A percentile compares a stretch with the other conserved stretches of the same genome.
phyloP scores from a whole-genome alignment of 2,113 vertebrate genomes.

The Mastomys natalensis region DNA sequence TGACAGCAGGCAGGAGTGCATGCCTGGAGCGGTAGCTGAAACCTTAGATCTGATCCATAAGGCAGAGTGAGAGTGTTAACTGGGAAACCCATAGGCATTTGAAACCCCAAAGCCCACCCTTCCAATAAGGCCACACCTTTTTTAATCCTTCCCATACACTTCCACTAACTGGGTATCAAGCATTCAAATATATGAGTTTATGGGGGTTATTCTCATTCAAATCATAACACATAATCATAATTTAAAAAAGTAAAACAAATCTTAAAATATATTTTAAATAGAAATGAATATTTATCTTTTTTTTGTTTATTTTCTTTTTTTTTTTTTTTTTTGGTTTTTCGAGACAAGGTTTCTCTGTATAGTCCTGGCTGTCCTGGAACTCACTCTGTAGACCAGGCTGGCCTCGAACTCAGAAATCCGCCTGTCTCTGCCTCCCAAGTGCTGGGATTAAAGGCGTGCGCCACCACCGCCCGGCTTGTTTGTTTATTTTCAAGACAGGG shows the following conservation, averaged over 20 bases:
- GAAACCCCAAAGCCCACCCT: background rate
- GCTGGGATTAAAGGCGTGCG: too few relatives aligned
- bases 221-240: background rate
- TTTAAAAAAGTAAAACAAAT: background rate
- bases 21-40: background rate
- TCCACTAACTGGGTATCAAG: background rate
- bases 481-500: background rate
- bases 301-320: too few relatives aligned
- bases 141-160: background rate
- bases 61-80: background rate
- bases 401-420: background rate
- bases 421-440: background rate
- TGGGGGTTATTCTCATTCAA: background rate
- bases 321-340: too few relatives aligned
- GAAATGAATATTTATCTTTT: background rate
- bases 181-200: background rate
- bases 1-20: background rate
- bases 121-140: background rate
- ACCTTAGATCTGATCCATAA: background rate
- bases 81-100: background rate
- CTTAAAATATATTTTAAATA: background rate
- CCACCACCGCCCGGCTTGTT: too few relatives aligned
- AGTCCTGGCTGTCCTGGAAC: background rate
- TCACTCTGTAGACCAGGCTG: background rate
- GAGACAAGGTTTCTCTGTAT: background rate